Evolutionary conservation across 2,797 vertebrate species (phyloP).

Genomic region (Spinibarbus caldwelli): DNA sequence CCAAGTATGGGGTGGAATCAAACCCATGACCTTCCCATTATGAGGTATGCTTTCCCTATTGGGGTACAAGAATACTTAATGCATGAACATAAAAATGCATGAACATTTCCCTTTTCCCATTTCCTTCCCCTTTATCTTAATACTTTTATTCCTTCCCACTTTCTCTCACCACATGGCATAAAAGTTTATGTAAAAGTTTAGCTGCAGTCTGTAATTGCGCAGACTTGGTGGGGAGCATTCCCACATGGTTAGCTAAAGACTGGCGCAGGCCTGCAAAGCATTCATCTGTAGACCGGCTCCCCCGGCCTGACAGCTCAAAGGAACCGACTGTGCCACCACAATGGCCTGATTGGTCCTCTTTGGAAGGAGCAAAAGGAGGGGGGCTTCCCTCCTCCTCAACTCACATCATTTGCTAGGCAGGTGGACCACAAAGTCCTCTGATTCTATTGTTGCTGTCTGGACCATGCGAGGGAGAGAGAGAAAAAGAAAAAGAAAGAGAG

Average conservation of each 20-base stretch:
- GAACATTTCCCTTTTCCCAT: not conserved
- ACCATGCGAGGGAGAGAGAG: conserved; percentile 48
- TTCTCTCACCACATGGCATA: conserved; percentile 50
- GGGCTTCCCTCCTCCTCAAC: conserved; percentile 84
- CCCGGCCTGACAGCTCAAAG: conserved; percentile 97
- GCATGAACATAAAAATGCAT: no score
- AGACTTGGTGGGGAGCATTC: conserved; percentile 89
- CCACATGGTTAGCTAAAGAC: conserved; percentile 96
- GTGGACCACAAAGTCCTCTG: conserved; percentile 99
- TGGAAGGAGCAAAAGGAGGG: conserved; percentile 84
- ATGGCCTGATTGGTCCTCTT: conserved; percentile 99
- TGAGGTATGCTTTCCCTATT: not conserved
- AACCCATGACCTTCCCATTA: not conserved
- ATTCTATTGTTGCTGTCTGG: conserved; percentile 95
- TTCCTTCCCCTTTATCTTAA: not conserved
- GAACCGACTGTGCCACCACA: conserved; percentile 96
- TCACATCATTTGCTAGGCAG: conserved; percentile 97
- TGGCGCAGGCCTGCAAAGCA: conserved; percentile 92
- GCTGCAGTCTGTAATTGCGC: conserved; percentile 88
- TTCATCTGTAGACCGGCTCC: conserved; percentile 94
- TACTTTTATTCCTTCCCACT: not conserved
- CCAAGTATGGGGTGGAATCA: not conserved
- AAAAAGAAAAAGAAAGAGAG: conserved; percentile 31
- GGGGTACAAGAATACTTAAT: not conserved
- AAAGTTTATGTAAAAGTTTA: conserved; percentile 82